Evolutionary conservation across 2,888 invertebrate genomes (phyloP), one percentile per base, ranked within the genome.

Genomic region (Geotrupes spiniger): DNA sequence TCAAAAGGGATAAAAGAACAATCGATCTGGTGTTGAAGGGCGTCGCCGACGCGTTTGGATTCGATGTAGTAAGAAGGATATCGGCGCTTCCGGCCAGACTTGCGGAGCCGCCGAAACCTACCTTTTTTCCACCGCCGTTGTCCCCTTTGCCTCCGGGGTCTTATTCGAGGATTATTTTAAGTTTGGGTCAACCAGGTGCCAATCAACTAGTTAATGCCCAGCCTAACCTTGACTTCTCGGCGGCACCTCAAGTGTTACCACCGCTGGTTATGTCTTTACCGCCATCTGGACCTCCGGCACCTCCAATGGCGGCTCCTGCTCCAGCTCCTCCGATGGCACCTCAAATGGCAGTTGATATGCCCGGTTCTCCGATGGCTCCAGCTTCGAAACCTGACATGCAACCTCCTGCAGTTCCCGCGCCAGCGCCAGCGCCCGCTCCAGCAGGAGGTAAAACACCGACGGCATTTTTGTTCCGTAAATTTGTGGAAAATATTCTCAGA

Each of bases 41-140:
- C 49, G 65, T 73, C 17, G 73, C 70, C 9, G 73, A 74, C 56
- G 58, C 67, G 40, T 72, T 74, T 53, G 74, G 74, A 17, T 74
- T 71, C 53, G 73, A 72, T 57, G 66, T 72, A 21, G 61, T 63
- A 33, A 69, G 71, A 56, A 64, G 73, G 15, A 36, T 45, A 9
- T 12, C 37, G 6, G 28, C 36, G 10, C 41, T 44, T 9, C 12
- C 29, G 10, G 11, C 44, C 2, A 42, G 38, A 15, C 39, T 44
- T 27, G 44, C 41, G 36, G 45, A 48, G 9, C 54, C 42, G 3
- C 53, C 46, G 52, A 70, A 54, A 51, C 55, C 55, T 65, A 66
- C 71, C 59, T 62, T 64, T 58, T 50, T 63, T 60, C 58, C 68
- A 60, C 52, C 68, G 65, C 53, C 66, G 64, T 36, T 58, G 64